Conservation (phyloP, 2,113 vertebrate species). For the Rattus rattus region DNA sequence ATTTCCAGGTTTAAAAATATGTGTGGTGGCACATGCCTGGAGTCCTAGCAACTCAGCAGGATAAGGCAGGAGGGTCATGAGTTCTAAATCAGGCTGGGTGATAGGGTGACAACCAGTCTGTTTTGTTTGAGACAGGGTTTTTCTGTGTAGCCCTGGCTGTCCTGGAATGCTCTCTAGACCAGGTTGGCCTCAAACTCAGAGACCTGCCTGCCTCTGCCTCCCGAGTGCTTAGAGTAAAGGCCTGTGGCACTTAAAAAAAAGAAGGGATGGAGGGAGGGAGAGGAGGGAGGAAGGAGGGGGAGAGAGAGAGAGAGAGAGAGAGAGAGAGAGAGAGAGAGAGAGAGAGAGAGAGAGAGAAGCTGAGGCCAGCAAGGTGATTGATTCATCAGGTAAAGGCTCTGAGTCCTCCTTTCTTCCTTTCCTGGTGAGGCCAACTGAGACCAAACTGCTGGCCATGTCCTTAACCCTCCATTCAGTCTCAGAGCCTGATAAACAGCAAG, state of each 20-base stretch:
- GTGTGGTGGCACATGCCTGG: neutral
- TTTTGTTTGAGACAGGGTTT: neutral
- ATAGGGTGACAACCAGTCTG: neutral
- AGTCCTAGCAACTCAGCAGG: neutral
- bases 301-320: neutral
- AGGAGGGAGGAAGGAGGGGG: neutral
- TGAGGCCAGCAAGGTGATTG: conserved; percentile 51
- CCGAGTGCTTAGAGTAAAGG: neutral
- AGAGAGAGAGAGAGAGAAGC: neutral
- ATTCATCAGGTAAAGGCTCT: conserved; percentile 11
- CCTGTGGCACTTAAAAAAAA: neutral
- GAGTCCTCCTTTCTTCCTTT: conserved; percentile 53
- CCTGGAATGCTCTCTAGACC: neutral
- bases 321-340: no score
- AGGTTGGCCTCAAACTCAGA: neutral
- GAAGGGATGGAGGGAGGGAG: no score
- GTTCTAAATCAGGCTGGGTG: neutral
- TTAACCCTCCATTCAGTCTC: conserved; percentile 38
- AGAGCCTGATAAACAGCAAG: conserved; percentile 55
- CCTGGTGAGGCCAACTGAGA: conserved; percentile 55
- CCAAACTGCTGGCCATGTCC: conserved; percentile 31
- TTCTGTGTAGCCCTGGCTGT: neutral
- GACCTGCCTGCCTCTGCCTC: neutral
- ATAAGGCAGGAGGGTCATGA: neutral
- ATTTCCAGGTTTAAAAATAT: conserved; percentile 38